Conservation (phyloP, 1,140 invertebrate species). For the Drosophila setifemur region DNA sequence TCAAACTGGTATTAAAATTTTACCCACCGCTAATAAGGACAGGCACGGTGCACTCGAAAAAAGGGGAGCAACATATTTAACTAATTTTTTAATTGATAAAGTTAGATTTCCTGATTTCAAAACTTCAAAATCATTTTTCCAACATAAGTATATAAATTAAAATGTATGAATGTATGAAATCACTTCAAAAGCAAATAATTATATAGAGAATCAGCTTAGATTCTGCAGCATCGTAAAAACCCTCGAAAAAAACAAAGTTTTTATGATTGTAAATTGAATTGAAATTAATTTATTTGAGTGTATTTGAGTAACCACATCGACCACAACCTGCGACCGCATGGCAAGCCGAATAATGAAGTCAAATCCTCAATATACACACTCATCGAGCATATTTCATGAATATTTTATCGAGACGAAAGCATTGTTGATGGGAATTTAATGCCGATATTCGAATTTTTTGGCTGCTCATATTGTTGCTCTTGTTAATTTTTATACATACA, state of each 20-base stretch:
- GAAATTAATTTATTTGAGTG: background rate
- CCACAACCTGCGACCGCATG: slow-evolving; percentile 39
- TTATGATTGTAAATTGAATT: too few relatives aligned
- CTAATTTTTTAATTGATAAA: background rate
- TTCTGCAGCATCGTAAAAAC: too few relatives aligned
- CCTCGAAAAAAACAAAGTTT: too few relatives aligned
- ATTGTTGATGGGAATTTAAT: slow-evolving; percentile 23
- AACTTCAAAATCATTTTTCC: too few relatives aligned
- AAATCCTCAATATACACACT: slow-evolving; percentile 36
- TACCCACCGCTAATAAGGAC: slow-evolving; percentile 19
- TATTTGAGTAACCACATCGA: slow-evolving; percentile 17
- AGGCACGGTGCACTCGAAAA: background rate
- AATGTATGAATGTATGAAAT: too few relatives aligned
- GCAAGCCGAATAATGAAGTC: slow-evolving; percentile 49
- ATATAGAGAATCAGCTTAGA: too few relatives aligned
- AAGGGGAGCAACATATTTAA: slow-evolving; percentile 11
- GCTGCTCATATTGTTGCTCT: background rate
- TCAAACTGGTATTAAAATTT: slow-evolving; percentile 63
- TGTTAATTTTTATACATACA: slow-evolving; percentile 19
- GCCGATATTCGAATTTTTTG: slow-evolving; percentile 3
- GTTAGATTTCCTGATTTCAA: too few relatives aligned
- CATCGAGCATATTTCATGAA: slow-evolving; percentile 35
- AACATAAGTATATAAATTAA: too few relatives aligned
- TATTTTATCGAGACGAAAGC: slow-evolving; percentile 26
- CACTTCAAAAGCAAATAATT: too few relatives aligned